Evolutionary conservation across 2,113 vertebrate species (phyloP), one percentile per base, ranked within the genome.

Genomic region (Ploceus nigricollis): DNA sequence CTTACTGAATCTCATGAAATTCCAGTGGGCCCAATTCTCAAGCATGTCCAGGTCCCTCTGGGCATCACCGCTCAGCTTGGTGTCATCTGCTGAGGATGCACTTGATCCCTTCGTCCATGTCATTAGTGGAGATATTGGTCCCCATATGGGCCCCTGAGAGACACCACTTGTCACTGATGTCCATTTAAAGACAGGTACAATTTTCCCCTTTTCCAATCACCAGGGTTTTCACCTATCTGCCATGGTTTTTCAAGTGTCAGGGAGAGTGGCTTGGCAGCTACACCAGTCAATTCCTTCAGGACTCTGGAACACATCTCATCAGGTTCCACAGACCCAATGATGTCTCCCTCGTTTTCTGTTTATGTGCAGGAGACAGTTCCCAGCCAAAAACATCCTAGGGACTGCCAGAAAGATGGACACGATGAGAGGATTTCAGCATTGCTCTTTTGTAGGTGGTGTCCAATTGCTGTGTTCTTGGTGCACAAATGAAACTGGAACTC

Each of bases 241-340:
- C n/a, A 18, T 24, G 30, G 10, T 53, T 68, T 60, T 75, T 68
- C 53, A 60, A 18, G 9, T 53, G 22, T 25, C 24, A 12, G 7
- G 30, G 39, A 75, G 39, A 47, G 24, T 75, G 53, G 16, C 53
- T 68, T 60, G 30, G 45, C 28, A 60, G 21, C 13, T 58, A 17
- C 33, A 75, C 21, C 24, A 39, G 20, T 31, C 28, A 75, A 27
- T 60, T 89, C 61, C n/a, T 73, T 53, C n/a, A 40, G n/a, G 54
- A 25, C n/a, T 45, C 28, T 58, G 53, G 8, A n/a, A 31, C 25
- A n/a, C 16, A 40, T 66, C 28, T 73, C 19, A 39, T 40, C 0
- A 0, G 6, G 6, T 68, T 75, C 24, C n/a, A 30, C 3, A 18
- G 2, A 45, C 16, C 16, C 33, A 40, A 5, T n/a, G 37, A 11